A percentile compares a stretch with the other conserved stretches of the same genome.
Conservation (phyloP, 30 jellyfish, hydroid and myxozoan species). For the Nemopilema nomurai region DNA sequence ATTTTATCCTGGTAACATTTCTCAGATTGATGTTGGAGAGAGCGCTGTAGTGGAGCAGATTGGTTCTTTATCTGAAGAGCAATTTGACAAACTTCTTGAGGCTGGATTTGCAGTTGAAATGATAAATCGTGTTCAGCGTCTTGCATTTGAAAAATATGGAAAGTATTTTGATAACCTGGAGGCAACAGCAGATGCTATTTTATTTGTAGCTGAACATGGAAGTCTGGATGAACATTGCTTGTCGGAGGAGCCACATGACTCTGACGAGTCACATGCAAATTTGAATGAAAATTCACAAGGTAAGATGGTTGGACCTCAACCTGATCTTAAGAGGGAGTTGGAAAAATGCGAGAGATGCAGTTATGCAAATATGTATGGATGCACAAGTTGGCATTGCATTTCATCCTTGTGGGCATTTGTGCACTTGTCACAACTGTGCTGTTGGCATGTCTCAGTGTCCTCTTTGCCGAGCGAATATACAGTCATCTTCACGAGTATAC, state of each 20-base stretch:
- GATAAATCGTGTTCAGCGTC: constrained; percentile 34
- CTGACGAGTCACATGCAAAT: not conserved
- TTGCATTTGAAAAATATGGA: constrained; percentile 34
- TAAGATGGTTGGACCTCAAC: not conserved
- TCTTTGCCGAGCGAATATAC: constrained; percentile 79
- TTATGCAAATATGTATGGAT: constrained; percentile 95
- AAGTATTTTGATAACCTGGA: constrained; percentile 64
- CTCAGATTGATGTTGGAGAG: not conserved
- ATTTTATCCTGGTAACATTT: not conserved
- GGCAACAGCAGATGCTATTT: constrained; percentile 76
- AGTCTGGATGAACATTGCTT: constrained; percentile 32
- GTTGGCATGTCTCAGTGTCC: constrained; percentile 86
- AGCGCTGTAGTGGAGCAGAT: constrained; percentile 5
- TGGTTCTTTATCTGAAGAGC: constrained; percentile 16
- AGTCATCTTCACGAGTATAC: constrained; percentile 70
- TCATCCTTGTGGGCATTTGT: constrained; percentile 94
- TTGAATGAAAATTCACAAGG: not conserved
- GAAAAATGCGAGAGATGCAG: constrained; percentile 69
- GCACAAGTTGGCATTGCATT: constrained; percentile 83
- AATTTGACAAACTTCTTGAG: constrained; percentile 53
- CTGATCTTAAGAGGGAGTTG: constrained; percentile 68
- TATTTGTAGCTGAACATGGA: constrained; percentile 71
- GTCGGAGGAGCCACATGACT: not conserved
- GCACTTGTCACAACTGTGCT: constrained; percentile 87
- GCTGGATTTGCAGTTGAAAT: constrained; percentile 72